phyloP scores from a whole-genome alignment of 2,888 invertebrate genomes.

The Gerris lacustris region DNA sequence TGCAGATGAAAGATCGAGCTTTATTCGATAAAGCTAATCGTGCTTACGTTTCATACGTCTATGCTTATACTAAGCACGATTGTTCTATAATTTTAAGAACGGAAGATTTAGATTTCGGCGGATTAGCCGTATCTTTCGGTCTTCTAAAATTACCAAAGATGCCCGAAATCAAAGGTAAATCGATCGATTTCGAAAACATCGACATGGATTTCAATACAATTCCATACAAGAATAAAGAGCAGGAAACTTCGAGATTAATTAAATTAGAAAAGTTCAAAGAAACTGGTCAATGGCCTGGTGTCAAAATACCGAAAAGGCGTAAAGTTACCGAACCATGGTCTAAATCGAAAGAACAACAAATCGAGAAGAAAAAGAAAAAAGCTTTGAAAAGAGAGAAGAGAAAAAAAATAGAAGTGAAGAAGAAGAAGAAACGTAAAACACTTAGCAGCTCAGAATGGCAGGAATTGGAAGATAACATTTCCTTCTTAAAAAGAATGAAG shows the following conservation, averaged over 20 bases:
- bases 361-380: slow-evolving; percentile 50
- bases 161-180: slow-evolving; percentile 75
- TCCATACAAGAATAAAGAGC: slow-evolving; percentile 63
- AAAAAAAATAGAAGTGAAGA: slow-evolving; percentile 39
- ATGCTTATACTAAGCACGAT: slow-evolving; percentile 90
- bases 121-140: slow-evolving; percentile 77
- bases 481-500: slow-evolving; percentile 73
- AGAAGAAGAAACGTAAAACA: slow-evolving; percentile 42
- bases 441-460: slow-evolving; percentile 60
- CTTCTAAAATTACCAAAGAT: slow-evolving; percentile 82
- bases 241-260: slow-evolving; percentile 57
- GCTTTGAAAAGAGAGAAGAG: slow-evolving; percentile 50
- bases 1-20: slow-evolving; percentile 58
- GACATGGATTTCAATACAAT: slow-evolving; percentile 61
- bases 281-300: slow-evolving; percentile 64
- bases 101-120: slow-evolving; percentile 72
- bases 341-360: slow-evolving; percentile 57
- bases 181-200: slow-evolving; percentile 45
- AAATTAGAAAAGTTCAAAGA: slow-evolving; percentile 57
- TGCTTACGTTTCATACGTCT: slow-evolving; percentile 91
- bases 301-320: slow-evolving; percentile 38
- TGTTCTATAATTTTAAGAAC: slow-evolving; percentile 75
- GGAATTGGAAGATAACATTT: slow-evolving; percentile 66
- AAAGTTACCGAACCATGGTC: slow-evolving; percentile 58
- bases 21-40: slow-evolving; percentile 75